Evolutionary conservation across 2,888 invertebrate species (phyloP).

Genomic region (Lasioglossum lativentre): DNA sequence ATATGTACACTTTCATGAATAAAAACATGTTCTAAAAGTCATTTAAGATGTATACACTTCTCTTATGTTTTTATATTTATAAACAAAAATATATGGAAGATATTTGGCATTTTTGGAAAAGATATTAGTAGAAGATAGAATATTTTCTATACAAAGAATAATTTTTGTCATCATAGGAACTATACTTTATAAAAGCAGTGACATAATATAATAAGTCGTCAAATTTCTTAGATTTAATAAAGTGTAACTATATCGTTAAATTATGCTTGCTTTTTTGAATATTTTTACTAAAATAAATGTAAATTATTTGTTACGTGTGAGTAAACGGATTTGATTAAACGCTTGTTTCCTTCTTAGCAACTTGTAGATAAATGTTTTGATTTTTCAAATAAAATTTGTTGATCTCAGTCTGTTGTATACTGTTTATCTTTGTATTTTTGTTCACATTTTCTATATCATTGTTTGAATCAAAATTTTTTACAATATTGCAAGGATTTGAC

Average conservation of each 20-base stretch:
- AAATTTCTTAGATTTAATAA: slow-evolving; percentile 22
- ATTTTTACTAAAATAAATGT: slow-evolving; percentile 46
- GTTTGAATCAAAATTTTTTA: slow-evolving; percentile 54
- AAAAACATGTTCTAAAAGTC: slow-evolving; percentile 50
- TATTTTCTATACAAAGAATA: slow-evolving; percentile 20
- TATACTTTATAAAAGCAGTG: slow-evolving; percentile 21
- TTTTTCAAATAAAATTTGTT: slow-evolving; percentile 66
- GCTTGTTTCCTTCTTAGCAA: slow-evolving; percentile 82
- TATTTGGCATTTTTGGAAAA: slow-evolving; percentile 35
- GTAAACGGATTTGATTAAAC: slow-evolving; percentile 72
- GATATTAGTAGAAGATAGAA: slow-evolving; percentile 4
- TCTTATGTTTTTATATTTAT: slow-evolving; percentile 16
- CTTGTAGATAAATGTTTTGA: slow-evolving; percentile 66
- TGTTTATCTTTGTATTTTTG: slow-evolving; percentile 56
- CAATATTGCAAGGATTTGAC: slow-evolving; percentile 65
- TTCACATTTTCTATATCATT: slow-evolving; percentile 50
- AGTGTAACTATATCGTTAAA: slow-evolving; percentile 24
- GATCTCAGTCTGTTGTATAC: slow-evolving; percentile 50
- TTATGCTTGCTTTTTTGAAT: slow-evolving; percentile 31
- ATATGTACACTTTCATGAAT: slow-evolving; percentile 60
- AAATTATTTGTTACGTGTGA: slow-evolving; percentile 18
- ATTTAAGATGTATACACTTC: slow-evolving; percentile 20
- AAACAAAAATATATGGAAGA: slow-evolving; percentile 33
- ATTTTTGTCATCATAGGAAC: slow-evolving; percentile 35
- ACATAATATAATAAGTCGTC: slow-evolving; percentile 2